Base-by-base conservation (phyloP, 2,113 vertebrate genomes). In the Ammospiza nelsoni region DNA sequence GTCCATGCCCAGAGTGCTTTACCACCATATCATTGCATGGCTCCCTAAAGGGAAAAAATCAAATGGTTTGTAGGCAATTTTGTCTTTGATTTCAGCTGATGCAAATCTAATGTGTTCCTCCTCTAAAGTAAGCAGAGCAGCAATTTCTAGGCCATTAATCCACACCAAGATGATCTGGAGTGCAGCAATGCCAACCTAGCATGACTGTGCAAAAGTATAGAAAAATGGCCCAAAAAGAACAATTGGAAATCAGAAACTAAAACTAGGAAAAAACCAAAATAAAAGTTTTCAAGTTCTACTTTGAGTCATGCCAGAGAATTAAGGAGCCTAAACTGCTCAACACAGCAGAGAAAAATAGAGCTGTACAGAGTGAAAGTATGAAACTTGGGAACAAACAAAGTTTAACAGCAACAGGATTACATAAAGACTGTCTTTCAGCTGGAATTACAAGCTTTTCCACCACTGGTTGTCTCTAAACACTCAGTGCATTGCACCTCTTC, bases 331-430 rank as follows among this genome's bases (percentile, higher is more conserved):
- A 97, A 96, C 82, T 92, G 79, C 87, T 96, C 75, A 10, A 95
- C 81, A 90, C 81, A 97, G 82, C 92, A 91, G 73, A 97, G 95
- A 96, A 98, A 94, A 94, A 92, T 44, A 97, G 95, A 97, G 92
- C 87, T 93, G 84, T 97, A 96, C 83, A 97, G 92, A 97, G 95
- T 87, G 87, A 88, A 92, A 97, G 91, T 92, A 96, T 97, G 94
- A 80, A 97, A 97, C 96, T 97, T 97, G 95, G 93, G 97, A 96
- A 97, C 95, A 94, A 96, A 84, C 81, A 93, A 96, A 93, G 92
- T 96, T 96, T 94, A 97, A 84, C 90, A 97, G 95, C 95, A 96
- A 96, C 76, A 96, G 89, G 69, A 96, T 96, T 97, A 94, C 84
- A 96, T 84, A 27, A 95, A 96, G 77, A 94, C 90, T 67, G 91